Evolutionary conservation across 2,888 invertebrate species (phyloP).

Genomic region (Calliopum simillimum): DNA sequence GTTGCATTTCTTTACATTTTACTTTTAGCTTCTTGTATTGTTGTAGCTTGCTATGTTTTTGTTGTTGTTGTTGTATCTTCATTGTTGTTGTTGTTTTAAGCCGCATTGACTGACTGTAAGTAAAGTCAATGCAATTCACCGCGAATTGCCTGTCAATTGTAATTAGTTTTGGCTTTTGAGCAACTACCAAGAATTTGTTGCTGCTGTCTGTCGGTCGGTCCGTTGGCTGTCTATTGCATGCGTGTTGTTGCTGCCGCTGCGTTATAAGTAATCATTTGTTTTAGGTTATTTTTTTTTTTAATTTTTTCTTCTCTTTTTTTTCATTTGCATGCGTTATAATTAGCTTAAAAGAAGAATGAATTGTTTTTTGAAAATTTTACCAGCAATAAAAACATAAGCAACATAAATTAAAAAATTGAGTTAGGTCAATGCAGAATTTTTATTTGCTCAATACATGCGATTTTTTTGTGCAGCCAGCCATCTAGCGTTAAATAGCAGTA

Average conservation of each 20-base stretch:
- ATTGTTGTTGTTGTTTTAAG: constrained; percentile 28
- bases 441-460: too few relatives aligned
- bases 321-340: constrained; percentile 30
- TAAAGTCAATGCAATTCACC: constrained; percentile 42
- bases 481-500: constrained; percentile 43
- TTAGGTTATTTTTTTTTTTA: neutral
- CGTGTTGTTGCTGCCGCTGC: constrained; percentile 11
- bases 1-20: constrained; percentile 15
- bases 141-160: constrained; percentile 52
- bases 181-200: constrained; percentile 43
- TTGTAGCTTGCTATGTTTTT: constrained; percentile 19
- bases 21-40: neutral
- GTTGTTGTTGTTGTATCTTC: constrained; percentile 38
- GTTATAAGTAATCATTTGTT: neutral
- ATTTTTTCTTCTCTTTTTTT: constrained; percentile 1
- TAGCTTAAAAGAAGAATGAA: too few relatives aligned
- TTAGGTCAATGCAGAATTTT: too few relatives aligned
- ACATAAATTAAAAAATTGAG: too few relatives aligned
- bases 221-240: neutral
- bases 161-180: constrained; percentile 44
- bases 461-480: constrained; percentile 34
- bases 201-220: neutral
- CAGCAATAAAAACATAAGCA: too few relatives aligned
- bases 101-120: constrained; percentile 42
- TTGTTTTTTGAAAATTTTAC: too few relatives aligned